Evolutionary conservation across 2,888 invertebrate genomes (phyloP).

Genomic region (Chouioia cunea): DNA sequence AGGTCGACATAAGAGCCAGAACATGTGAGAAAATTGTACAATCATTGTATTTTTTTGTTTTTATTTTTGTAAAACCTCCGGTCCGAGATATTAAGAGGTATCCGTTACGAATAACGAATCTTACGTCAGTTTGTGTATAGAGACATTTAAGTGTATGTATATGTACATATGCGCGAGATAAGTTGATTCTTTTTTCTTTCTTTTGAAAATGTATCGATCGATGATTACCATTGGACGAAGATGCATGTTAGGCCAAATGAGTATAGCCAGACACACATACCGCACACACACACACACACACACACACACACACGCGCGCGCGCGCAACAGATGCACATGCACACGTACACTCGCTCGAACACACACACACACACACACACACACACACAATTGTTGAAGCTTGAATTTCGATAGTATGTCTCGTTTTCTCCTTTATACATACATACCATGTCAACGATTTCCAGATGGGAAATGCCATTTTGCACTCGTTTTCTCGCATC

Average conservation of each 20-base stretch:
- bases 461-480: slow-evolving; percentile 42
- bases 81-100: slow-evolving; percentile 28
- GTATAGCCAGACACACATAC: slow-evolving; percentile 9
- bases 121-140: slow-evolving; percentile 35
- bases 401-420: slow-evolving; percentile 36
- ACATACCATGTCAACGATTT: slow-evolving; percentile 13
- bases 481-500: slow-evolving; percentile 48
- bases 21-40: slow-evolving; percentile 43
- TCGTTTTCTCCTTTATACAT: slow-evolving; percentile 19
- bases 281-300: too few species aligned
- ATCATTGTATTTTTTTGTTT: slow-evolving; percentile 38
- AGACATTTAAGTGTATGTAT: slow-evolving; percentile 31
- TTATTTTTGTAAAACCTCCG: slow-evolving; percentile 40
- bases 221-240: slow-evolving; percentile 43
- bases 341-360: too few species aligned
- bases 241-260: slow-evolving; percentile 42
- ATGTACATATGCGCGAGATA: slow-evolving; percentile 53
- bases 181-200: slow-evolving; percentile 32
- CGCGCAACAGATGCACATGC: too few species aligned
- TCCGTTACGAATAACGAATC: slow-evolving; percentile 31
- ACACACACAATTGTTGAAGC: slow-evolving; percentile 9
- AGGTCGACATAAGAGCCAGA: slow-evolving; percentile 43
- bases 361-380: too few species aligned
- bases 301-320: too few species aligned
- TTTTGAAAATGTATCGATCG: slow-evolving; percentile 41